Percentiles rank a stretch among this genome's conserved stretches.
These are phyloP conservation scores for Mycteria americana DNA, from an alignment of 2,797 vertebrate genomes.

Conservation along the genomic window DNA sequence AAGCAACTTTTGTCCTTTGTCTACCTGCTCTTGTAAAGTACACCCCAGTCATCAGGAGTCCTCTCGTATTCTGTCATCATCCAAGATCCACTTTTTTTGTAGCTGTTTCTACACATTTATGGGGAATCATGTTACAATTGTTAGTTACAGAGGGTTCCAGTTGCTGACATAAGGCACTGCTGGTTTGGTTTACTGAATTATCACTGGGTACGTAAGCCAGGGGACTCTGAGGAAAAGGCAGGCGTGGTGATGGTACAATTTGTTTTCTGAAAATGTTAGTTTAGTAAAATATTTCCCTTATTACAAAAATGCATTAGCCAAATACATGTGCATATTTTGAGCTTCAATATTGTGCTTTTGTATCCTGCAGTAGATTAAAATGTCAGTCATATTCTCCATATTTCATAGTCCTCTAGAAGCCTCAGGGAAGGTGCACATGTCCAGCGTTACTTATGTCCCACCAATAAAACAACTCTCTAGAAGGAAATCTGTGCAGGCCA, in stretches of 20 bases:
- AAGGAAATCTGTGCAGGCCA: slow-evolving; percentile 66
- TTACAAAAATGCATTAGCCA: background rate
- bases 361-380: slow-evolving; percentile 63
- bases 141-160: background rate
- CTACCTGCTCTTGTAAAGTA: background rate
- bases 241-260: background rate
- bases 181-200: background rate
- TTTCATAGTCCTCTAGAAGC: slow-evolving; percentile 48
- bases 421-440: slow-evolving; percentile 37
- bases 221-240: background rate
- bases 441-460: slow-evolving; percentile 32
- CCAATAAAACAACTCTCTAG: slow-evolving; percentile 58
- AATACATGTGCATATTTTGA: background rate
- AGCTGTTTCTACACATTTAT: too few relatives aligned
- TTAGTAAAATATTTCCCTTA: background rate
- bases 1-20: background rate
- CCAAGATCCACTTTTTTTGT: background rate
- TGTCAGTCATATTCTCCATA: slow-evolving; percentile 48
- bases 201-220: background rate
- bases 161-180: background rate
- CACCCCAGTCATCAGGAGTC: background rate
- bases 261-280: background rate
- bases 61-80: background rate
- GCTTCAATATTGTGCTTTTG: slow-evolving; percentile 30
- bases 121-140: background rate